Conservation (phyloP, 2,113 vertebrate genomes). For the Neogale vison region DNA sequence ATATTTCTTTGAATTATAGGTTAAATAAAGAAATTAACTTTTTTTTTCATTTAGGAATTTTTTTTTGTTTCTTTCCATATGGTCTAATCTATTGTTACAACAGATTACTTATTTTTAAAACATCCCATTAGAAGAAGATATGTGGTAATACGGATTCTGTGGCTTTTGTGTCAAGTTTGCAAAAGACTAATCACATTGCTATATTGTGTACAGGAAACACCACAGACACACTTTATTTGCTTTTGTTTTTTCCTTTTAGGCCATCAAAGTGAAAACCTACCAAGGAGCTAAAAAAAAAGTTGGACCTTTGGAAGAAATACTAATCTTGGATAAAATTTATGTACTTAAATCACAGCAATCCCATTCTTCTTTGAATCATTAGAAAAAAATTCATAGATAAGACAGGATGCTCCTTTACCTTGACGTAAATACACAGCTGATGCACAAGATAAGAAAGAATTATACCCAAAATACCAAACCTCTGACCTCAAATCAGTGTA, state of each 20-base stretch:
- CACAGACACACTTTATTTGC: slow-evolving; percentile 52
- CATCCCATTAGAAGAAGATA: slow-evolving; percentile 22
- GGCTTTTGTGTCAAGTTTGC: slow-evolving; percentile 51
- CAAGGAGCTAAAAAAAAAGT: slow-evolving; percentile 29
- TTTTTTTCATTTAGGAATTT: not conserved
- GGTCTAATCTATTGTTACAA: not conserved
- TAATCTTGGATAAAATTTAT: not conserved
- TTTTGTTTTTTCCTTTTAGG: slow-evolving; percentile 9
- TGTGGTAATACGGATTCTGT: slow-evolving; percentile 9
- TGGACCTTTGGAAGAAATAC: slow-evolving; percentile 10
- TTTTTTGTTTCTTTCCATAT: not conserved
- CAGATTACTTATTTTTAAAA: slow-evolving; percentile 35
- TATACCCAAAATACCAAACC: slow-evolving; percentile 57
- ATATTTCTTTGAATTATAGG: not conserved
- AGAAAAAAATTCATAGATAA: slow-evolving; percentile 31
- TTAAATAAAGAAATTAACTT: not conserved
- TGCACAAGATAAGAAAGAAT: slow-evolving; percentile 59
- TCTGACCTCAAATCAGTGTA: slow-evolving; percentile 44
- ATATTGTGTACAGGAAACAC: slow-evolving; percentile 58
- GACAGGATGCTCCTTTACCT: slow-evolving; percentile 52
- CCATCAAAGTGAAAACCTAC: slow-evolving; percentile 30
- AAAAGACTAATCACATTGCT: not conserved
- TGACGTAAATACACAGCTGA: slow-evolving; percentile 59
- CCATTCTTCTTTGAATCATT: slow-evolving; percentile 52
- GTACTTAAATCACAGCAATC: slow-evolving; percentile 23